Evolutionary conservation across 2,113 vertebrate genomes (phyloP), one percentile per base, ranked within the genome.

Genomic region (Pristiophorus japonicus): DNA sequence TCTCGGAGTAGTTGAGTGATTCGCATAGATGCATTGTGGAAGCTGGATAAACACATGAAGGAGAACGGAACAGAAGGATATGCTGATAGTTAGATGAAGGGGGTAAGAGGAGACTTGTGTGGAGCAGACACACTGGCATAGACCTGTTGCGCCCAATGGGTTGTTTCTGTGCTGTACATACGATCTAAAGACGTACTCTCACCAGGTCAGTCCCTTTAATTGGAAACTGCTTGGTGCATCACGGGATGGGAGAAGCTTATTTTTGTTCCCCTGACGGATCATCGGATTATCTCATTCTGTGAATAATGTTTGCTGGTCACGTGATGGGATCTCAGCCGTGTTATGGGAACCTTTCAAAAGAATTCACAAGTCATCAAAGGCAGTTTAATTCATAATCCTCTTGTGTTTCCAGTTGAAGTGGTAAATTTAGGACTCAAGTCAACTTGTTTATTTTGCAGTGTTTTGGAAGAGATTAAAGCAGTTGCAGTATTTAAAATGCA

Each of bases 361-460:
- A 94, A 94, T 94, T 20, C 24, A 27, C 59, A 90, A 62, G 18
- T 65, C 59, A 92, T 87, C 90, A 92, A 92, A 92, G 59, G 90
- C n/a, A 92, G 63, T 94, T 66, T 94, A 94, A 94, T 94, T 94
- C 22, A 1, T 94, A 94, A 94, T 94, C 91, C n/a, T 67, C 34
- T 66, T 66, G 7, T 27, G 91, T 34, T 45, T 66, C 42, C 27
- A 66, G 27, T 66, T 67, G 45, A 66, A 65, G n/a, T 67, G 34
- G 63, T 67, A 65, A 67, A 66, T 67, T 94, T 66, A 93, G 90
- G n/a, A 63, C 38, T 14, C 2, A 24, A 66, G 91, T 38, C 62
- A 65, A 24, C 42, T 94, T 67, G n/a, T 63, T 92, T 62, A 62
- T 91, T 62, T 91, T 27, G 12, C 3, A 94, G 63, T 66, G 91